Percentiles rank a stretch among this genome's conserved stretches.
phyloP scores from a whole-genome alignment of 1,140 invertebrate species.

The Zaprionus capensis region DNA sequence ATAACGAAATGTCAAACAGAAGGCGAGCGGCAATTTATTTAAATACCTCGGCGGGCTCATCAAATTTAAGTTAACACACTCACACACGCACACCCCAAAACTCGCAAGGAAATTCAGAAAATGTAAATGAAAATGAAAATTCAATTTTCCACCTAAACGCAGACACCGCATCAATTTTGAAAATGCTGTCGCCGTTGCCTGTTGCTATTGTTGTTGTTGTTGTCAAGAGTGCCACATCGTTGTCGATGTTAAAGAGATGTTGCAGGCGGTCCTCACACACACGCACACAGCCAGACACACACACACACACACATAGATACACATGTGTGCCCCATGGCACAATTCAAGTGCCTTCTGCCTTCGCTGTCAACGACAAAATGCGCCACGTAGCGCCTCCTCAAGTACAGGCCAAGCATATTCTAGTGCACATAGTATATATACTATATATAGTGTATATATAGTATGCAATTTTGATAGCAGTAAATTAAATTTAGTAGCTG shows the following conservation, averaged over 20 bases:
- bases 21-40: conserved; percentile 81
- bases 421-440: neutral
- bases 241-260: conserved; percentile 12
- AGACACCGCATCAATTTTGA: conserved; percentile 83
- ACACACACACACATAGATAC: neutral
- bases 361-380: conserved; percentile 6
- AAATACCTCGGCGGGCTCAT: conserved; percentile 75
- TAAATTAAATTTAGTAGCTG: neutral
- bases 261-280: neutral
- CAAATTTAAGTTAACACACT: conserved; percentile 68
- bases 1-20: conserved; percentile 83
- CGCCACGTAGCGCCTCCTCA: neutral
- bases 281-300: neutral
- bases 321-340: neutral
- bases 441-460: neutral
- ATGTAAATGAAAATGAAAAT: conserved; percentile 81
- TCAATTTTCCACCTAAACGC: conserved; percentile 84
- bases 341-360: neutral
- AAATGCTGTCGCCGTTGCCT: conserved; percentile 54
- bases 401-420: neutral
- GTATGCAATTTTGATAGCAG: neutral
- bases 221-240: conserved; percentile 8
- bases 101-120: conserved; percentile 62
- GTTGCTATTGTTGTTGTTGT: conserved; percentile 13
- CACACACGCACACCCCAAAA: conserved; percentile 42